phyloP scores from a whole-genome alignment of 2,888 invertebrate species.

The Mystacides longicornis region DNA sequence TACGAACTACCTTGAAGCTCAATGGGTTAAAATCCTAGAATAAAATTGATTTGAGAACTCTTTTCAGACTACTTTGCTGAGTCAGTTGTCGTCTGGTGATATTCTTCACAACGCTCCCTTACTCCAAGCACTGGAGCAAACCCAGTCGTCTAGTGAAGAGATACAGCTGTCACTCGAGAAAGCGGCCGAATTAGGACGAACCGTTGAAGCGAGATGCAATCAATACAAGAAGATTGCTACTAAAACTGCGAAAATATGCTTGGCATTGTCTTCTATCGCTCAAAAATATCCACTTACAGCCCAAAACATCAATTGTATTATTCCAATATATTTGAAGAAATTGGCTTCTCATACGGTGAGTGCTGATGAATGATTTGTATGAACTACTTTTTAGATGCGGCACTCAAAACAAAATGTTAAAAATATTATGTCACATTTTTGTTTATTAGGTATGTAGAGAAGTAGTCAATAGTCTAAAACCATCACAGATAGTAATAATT shows the following conservation, averaged over 20 bases:
- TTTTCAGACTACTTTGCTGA: constrained; percentile 40
- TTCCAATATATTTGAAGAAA: constrained; percentile 43
- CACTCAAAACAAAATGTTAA: neutral
- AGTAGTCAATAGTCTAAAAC: no score
- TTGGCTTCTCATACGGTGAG: constrained; percentile 26
- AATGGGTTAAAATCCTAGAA: no score
- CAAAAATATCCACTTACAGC: constrained; percentile 41
- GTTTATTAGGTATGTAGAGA: no score
- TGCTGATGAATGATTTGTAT: neutral
- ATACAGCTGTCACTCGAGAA: constrained; percentile 41
- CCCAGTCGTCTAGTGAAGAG: constrained; percentile 45
- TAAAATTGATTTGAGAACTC: no score
- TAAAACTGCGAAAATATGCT: constrained; percentile 35
- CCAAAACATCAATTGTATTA: constrained; percentile 42
- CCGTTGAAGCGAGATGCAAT: constrained; percentile 32
- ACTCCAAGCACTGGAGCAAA: constrained; percentile 44
- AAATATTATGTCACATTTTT: neutral
- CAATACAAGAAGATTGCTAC: constrained; percentile 34
- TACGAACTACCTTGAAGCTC: no score
- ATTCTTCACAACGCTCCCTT: constrained; percentile 43
- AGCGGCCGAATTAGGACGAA: constrained; percentile 38
- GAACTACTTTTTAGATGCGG: neutral
- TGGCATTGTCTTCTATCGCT: constrained; percentile 39
- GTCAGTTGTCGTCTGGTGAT: constrained; percentile 38
- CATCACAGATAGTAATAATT: no score